Conservation (phyloP, 1,140 invertebrate genomes). For the Phortica variegata region DNA sequence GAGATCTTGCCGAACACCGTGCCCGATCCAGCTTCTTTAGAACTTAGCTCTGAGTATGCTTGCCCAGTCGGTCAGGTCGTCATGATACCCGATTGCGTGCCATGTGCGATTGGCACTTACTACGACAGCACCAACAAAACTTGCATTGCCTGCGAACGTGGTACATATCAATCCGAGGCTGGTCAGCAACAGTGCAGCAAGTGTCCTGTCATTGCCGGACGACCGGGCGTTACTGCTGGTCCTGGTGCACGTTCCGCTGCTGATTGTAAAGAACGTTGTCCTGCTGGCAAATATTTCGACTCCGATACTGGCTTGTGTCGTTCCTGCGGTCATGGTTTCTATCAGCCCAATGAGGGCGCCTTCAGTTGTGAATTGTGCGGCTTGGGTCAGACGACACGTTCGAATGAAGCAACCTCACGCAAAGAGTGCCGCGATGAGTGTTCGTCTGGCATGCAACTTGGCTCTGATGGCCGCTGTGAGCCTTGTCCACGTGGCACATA, state of each 20-base stretch:
- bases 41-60: conserved; percentile 85
- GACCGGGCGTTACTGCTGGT: conserved; percentile 82
- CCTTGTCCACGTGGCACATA: conserved; percentile 89
- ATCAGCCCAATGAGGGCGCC: conserved; percentile 86
- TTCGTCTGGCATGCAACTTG: conserved; percentile 84
- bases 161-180: conserved; percentile 91
- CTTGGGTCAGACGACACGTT: conserved; percentile 89
- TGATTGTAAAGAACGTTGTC: conserved; percentile 91
- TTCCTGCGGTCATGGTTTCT: conserved; percentile 92
- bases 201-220: conserved; percentile 84
- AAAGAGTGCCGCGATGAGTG: conserved; percentile 90
- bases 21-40: conserved; percentile 85
- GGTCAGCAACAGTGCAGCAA: conserved; percentile 85
- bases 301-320: conserved; percentile 80
- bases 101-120: conserved; percentile 90
- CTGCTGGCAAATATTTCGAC: conserved; percentile 89
- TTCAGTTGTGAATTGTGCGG: conserved; percentile 89
- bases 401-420: conserved; percentile 83
- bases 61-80: conserved; percentile 91
- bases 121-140: conserved; percentile 73
- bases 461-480: conserved; percentile 86
- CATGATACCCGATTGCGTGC: conserved; percentile 88
- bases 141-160: conserved; percentile 83
- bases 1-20: conserved; percentile 92
- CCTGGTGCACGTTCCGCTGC: conserved; percentile 81